A percentile compares a stretch with the other conserved stretches of the same genome.
Conservation (phyloP, 2,888 invertebrate genomes). For the Thera britannica region DNA sequence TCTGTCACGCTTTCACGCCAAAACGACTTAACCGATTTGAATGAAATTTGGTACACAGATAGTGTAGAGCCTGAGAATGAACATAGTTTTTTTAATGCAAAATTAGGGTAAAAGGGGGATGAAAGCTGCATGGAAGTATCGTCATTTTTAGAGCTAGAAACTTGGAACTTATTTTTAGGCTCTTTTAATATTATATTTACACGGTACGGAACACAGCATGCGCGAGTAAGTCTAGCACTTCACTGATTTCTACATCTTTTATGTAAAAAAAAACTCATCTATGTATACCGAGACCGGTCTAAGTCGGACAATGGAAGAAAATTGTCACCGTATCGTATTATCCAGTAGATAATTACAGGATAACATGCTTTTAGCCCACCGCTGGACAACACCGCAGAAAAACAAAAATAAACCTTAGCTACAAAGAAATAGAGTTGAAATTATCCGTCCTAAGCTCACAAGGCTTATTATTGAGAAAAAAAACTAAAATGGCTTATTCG, state of each 20-base stretch:
- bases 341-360: conserved; percentile 66
- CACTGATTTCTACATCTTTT: background rate
- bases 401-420: conserved; percentile 43
- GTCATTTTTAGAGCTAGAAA: too few relatives aligned
- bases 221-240: background rate
- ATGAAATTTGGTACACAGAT: too few relatives aligned
- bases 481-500: conserved; percentile 44
- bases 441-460: conserved; percentile 29
- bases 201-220: background rate
- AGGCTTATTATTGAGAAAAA: conserved; percentile 60
- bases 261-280: conserved; percentile 34
- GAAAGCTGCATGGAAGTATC: too few relatives aligned
- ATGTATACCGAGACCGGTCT: conserved; percentile 47
- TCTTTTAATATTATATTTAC: too few relatives aligned
- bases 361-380: conserved; percentile 50
- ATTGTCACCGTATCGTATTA: conserved; percentile 71
- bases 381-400: conserved; percentile 38
- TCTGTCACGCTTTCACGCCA: too few relatives aligned
- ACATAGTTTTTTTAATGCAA: too few relatives aligned
- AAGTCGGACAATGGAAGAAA: conserved; percentile 56
- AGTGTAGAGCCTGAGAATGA: too few relatives aligned
- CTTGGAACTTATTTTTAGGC: too few relatives aligned
- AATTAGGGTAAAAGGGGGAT: too few relatives aligned
- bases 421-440: conserved; percentile 24
- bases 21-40: too few relatives aligned